Conservation (phyloP, 2,797 vertebrate genomes). For the Oreonectes daqikongensis region DNA sequence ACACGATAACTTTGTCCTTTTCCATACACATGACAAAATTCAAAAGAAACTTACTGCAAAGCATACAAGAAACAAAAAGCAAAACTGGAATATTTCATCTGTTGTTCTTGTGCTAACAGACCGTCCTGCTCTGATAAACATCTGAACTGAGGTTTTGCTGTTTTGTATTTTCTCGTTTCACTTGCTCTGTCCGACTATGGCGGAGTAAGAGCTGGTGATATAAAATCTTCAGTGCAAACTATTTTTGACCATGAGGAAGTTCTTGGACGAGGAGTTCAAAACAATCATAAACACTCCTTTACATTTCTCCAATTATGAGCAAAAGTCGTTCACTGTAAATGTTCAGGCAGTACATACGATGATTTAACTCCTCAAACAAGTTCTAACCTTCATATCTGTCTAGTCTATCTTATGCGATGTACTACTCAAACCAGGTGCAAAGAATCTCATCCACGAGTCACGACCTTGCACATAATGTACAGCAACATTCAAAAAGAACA, state of each 20-base stretch:
- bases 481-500: neutral
- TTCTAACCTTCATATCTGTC: conserved; percentile 52
- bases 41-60: conserved; percentile 73
- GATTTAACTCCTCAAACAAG: conserved; percentile 49
- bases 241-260: conserved; percentile 59
- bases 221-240: conserved; percentile 82
- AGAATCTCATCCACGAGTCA: conserved; percentile 7
- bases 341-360: conserved; percentile 45
- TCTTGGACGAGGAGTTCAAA: conserved; percentile 41
- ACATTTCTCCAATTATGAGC: conserved; percentile 29
- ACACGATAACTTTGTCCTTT: conserved; percentile 97
- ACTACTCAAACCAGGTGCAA: conserved; percentile 30
- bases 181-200: conserved; percentile 62
- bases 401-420: conserved; percentile 33
- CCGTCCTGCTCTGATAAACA: conserved; percentile 42
- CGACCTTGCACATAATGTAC: neutral
- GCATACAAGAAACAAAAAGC: conserved; percentile 46
- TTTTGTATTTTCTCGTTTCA: conserved; percentile 48
- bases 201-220: conserved; percentile 74
- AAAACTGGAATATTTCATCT: conserved; percentile 59
- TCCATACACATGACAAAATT: conserved; percentile 79
- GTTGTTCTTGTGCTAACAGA: conserved; percentile 51
- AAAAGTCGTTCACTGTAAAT: neutral
- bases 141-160: conserved; percentile 58
- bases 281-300: conserved; percentile 43